Evolutionary conservation across 2,888 invertebrate genomes (phyloP).

Genomic region (Drosophila rellima): DNA sequence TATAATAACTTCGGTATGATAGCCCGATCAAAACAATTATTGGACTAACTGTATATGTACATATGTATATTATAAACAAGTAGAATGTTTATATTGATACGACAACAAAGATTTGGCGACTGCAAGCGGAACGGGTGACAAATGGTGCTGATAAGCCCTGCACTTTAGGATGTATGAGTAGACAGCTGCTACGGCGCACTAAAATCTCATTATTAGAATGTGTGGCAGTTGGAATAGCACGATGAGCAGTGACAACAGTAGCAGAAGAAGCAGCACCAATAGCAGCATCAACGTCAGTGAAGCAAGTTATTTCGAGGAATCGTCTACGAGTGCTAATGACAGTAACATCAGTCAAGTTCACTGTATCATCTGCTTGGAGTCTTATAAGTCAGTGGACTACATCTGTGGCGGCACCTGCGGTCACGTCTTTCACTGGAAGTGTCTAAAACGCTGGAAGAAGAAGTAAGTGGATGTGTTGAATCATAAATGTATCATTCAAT

Average conservation of each 20-base stretch:
- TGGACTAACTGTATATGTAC: neutral
- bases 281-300: neutral
- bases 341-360: neutral
- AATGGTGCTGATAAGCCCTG: conserved; percentile 4
- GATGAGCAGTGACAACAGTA: neutral
- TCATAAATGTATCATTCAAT: neutral
- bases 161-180: neutral
- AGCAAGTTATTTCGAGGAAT: neutral
- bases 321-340: neutral
- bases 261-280: neutral
- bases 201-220: conserved; percentile 1
- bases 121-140: conserved; percentile 2
- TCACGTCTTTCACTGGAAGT: conserved; percentile 24
- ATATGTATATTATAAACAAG: neutral
- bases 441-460: conserved; percentile 11
- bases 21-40: neutral
- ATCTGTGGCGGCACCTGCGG: conserved; percentile 14
- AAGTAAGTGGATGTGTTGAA: neutral
- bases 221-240: conserved; percentile 9
- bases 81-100: neutral
- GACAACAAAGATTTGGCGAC: conserved; percentile 2
- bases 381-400: conserved; percentile 8
- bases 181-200: neutral
- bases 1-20: no score
- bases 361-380: conserved; percentile 20